These are phyloP conservation scores for Brachyopa scutellaris DNA, from an alignment of 2,888 invertebrate species.

Conservation along the genomic window DNA sequence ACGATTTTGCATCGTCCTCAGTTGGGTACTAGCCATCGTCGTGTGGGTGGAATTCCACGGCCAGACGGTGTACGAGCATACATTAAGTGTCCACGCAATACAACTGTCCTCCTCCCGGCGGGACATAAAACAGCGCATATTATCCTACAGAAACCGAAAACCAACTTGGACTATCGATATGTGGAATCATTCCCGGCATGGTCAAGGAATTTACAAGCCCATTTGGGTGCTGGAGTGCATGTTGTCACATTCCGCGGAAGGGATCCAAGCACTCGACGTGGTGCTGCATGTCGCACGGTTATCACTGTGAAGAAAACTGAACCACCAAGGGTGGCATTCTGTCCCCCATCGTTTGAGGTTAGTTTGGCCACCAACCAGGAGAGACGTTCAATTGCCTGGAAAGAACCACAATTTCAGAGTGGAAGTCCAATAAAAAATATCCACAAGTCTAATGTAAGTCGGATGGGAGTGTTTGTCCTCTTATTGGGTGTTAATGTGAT, in stretches of 20 bases:
- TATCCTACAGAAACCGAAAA: slow-evolving; percentile 83
- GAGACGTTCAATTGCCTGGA: slow-evolving; percentile 85
- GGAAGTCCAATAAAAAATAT: slow-evolving; percentile 83
- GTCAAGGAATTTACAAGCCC: slow-evolving; percentile 85
- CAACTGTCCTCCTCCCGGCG: slow-evolving; percentile 84
- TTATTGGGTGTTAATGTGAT: too few relatives aligned
- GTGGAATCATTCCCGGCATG: slow-evolving; percentile 85
- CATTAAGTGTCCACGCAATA: slow-evolving; percentile 86
- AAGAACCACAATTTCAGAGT: slow-evolving; percentile 84
- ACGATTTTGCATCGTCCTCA: slow-evolving; percentile 31
- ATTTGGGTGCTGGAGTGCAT: slow-evolving; percentile 84
- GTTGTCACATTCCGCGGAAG: slow-evolving; percentile 84
- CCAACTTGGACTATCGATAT: slow-evolving; percentile 86
- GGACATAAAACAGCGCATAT: slow-evolving; percentile 78
- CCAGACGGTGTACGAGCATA: slow-evolving; percentile 82
- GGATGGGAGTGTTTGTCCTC: not conserved
- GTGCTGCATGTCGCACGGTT: slow-evolving; percentile 84
- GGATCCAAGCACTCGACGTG: slow-evolving; percentile 83
- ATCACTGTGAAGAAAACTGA: slow-evolving; percentile 85
- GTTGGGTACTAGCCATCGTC: not conserved
- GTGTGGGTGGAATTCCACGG: not conserved
- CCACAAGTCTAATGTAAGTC: slow-evolving; percentile 85
- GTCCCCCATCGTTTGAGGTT: slow-evolving; percentile 86
- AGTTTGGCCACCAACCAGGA: slow-evolving; percentile 83
- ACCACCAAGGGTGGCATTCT: slow-evolving; percentile 83